phyloP scores from a whole-genome alignment of 1,140 invertebrate species.

The Euura lappo region DNA sequence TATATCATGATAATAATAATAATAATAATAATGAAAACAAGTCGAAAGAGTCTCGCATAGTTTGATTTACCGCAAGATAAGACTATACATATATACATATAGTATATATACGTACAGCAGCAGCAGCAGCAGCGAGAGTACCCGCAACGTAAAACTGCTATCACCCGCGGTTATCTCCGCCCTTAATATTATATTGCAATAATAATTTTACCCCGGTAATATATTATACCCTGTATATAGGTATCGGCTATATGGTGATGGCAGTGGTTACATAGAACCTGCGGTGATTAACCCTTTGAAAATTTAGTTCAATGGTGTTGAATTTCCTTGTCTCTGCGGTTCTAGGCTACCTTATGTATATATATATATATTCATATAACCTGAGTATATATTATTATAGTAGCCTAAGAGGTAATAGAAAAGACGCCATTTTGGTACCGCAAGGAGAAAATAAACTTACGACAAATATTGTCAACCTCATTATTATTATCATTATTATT shows the following conservation, averaged over 20 bases:
- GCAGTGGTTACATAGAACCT: neutral
- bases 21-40: too few species aligned
- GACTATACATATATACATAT: too few species aligned
- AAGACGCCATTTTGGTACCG: slow-evolving; percentile 17
- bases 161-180: slow-evolving; percentile 14
- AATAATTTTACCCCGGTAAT: slow-evolving; percentile 7
- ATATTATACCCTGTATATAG: neutral
- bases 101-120: too few species aligned
- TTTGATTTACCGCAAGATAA: slow-evolving; percentile 14
- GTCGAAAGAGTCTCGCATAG: neutral
- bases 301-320: slow-evolving; percentile 18
- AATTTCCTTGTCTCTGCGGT: slow-evolving; percentile 14
- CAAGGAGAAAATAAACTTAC: slow-evolving; percentile 8
- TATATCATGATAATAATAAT: neutral
- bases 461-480: too few species aligned
- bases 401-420: neutral
- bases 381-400: too few species aligned
- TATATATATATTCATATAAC: too few species aligned
- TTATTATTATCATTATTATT: too few species aligned
- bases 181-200: slow-evolving; percentile 18
- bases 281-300: slow-evolving; percentile 17
- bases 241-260: too few species aligned
- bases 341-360: too few species aligned
- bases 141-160: neutral
- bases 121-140: neutral